Base-by-base conservation (phyloP, 1,140 invertebrate species). In the Micrasema longulum region DNA sequence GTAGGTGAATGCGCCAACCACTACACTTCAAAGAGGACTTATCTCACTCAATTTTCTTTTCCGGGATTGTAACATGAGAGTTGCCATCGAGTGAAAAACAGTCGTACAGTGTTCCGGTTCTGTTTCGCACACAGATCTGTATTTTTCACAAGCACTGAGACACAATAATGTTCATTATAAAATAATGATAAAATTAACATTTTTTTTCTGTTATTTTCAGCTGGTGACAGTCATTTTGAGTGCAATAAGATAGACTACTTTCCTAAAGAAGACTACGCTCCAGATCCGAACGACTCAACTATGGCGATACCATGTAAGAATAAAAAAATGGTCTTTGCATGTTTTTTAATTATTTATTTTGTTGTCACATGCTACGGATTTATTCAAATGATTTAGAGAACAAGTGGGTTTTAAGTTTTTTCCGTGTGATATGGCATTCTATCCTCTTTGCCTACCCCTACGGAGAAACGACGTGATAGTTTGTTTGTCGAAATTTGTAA, bases 271-370 rank as follows among this genome's bases (percentile, higher is more conserved):
- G 91, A 93, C 72, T 95, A 95, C 79, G 90, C 90, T 77, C 92
- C 93, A 1, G 93, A 96, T 83, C 90, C 91, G 0, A 92, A 91
- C 77, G 94, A 96, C 81, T 95, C 93, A 11, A 95, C 93, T 14
- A 91, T 93, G 82, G 93, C 93, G 53, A 95, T 96, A 86, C 93
- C 93, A 82, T 95, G 93, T 95, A 88, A 93, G 93, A 90, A 77
- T n/a, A 23, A 53, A 9, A 53, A 12, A 52, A 23, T 52, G 11
- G 22, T 52, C 10, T 22, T 22, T 2, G 1, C 7, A 3, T 50
- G 2, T 50, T 18, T 18, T 55, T 22, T 5, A 35, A 31, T 16
- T 1, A n/a, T 52, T 52, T 22, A 52, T 50, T n/a, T n/a, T n/a
- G n/a, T n/a, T n/a, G n/a, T n/a, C n/a, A n/a, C n/a, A n/a, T n/a